Evolutionary conservation across 2,113 vertebrate genomes (phyloP).

Genomic region (Ictalurus punctatus): DNA sequence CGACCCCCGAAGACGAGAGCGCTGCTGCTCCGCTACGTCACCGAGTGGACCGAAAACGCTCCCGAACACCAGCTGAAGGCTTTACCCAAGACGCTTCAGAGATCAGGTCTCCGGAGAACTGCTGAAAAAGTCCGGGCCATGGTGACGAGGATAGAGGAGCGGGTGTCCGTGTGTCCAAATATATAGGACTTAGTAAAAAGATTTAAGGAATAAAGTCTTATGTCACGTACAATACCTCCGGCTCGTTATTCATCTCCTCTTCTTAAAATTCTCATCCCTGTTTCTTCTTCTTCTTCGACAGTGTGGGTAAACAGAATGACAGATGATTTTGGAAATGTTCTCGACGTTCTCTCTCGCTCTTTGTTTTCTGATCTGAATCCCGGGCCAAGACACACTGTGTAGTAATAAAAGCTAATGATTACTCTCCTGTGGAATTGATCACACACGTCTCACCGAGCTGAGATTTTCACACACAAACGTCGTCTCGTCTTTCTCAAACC

Average conservation of each 20-base stretch:
- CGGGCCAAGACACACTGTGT: background rate
- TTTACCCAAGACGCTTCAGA: constrained; percentile 50
- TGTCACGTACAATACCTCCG: background rate
- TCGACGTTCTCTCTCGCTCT: background rate
- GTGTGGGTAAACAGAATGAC: background rate
- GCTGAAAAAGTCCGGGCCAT: constrained; percentile 47
- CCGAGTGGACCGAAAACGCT: constrained; percentile 47
- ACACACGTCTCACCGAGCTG: background rate
- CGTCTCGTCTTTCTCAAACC: background rate
- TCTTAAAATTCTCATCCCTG: background rate
- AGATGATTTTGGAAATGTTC: background rate
- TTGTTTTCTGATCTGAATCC: background rate
- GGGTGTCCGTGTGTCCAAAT: background rate
- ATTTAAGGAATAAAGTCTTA: background rate
- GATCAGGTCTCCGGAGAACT: background rate
- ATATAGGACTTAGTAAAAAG: background rate
- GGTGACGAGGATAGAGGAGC: constrained; percentile 47
- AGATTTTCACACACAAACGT: background rate
- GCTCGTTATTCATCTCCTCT: background rate
- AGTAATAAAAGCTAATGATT: background rate
- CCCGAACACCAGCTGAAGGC: constrained; percentile 31
- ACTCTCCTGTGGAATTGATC: background rate
- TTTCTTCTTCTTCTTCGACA: background rate
- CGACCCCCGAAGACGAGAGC: fast-evolving
- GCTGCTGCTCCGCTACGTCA: constrained; percentile 43